Evolutionary conservation across 2,113 vertebrate genomes (phyloP), one percentile per base, ranked within the genome.

Genomic region (Indri indri): DNA sequence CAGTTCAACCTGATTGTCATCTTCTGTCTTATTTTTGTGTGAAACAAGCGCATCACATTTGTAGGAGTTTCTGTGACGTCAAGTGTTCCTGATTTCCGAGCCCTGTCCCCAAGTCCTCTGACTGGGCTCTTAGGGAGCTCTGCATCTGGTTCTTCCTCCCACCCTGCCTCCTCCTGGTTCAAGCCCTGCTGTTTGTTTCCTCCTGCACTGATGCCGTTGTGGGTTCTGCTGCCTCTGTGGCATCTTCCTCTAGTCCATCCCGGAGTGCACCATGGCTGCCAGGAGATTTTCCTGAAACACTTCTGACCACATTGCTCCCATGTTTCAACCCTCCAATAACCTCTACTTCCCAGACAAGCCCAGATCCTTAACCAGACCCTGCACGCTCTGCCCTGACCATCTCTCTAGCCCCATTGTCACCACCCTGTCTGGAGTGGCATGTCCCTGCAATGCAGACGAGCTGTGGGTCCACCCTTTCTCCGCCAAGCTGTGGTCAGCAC

Each of bases 391-490:
- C 59, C 8, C 73, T 40, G 23, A 54, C 2, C 11, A 2, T 37
- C 34, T 96, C 65, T 77, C 34, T 25, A 45, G 77, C 3, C 32
- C 45, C 0, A 2, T 32, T 22, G 54, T 45, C n/a, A 10, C 22
- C 2, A 3, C 9, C 9, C 17, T n/a, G 18, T 23, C 54, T 40
- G 40, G 37, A 37, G 32, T 32, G 20, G 22, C 12, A n/a, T 34
- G 8, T 32, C 82, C 54, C 8, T 3, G 17, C 3, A 8, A 30
- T 17, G 27, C 27, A 45, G 37, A 23, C 2, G 25, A 68, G 25
- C 37, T 2, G 0, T 0, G 4, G 6, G 59, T 18, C 66, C 3
- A 1, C 0, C 37, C 34, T 61, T n/a, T 17, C 37, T 59, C 27
- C 14, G 5, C 45, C 2, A 0, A 14, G 12, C 59, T 86, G 16